A percentile compares a stretch with the other conserved stretches of the same genome.
These are phyloP conservation scores for Pholis gunnellus DNA, from an alignment of 2,113 vertebrate species.

Conservation along the genomic window DNA sequence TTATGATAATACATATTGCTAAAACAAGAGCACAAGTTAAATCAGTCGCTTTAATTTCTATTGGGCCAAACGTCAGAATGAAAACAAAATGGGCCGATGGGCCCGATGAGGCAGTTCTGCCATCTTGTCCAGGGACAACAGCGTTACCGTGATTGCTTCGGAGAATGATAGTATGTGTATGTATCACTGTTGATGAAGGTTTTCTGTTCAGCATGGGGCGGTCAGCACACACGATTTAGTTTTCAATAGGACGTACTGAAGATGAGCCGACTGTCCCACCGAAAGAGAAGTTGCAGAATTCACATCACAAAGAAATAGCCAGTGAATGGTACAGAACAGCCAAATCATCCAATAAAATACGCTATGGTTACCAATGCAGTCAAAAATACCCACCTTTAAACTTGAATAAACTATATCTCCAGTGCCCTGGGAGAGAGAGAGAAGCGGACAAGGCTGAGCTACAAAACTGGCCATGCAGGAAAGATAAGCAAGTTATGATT, in stretches of 20 bases:
- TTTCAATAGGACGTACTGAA: slow-evolving; percentile 71
- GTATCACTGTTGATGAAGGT: slow-evolving; percentile 64
- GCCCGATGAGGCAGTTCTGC: slow-evolving; percentile 62
- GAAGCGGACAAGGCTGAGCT: slow-evolving; percentile 74
- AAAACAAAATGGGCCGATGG: slow-evolving; percentile 31
- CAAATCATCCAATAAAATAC: slow-evolving; percentile 80
- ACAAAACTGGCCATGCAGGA: slow-evolving; percentile 83
- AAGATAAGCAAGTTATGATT: slow-evolving; percentile 79
- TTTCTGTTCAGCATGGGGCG: slow-evolving; percentile 78
- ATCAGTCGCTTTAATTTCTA: slow-evolving; percentile 74
- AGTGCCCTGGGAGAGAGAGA: slow-evolving; percentile 71
- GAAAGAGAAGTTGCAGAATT: slow-evolving; percentile 67
- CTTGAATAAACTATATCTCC: slow-evolving; percentile 80
- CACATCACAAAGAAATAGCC: slow-evolving; percentile 80
- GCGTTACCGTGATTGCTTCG: slow-evolving; percentile 78
- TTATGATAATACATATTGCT: slow-evolving; percentile 75
- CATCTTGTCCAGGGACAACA: slow-evolving; percentile 69
- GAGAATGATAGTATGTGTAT: slow-evolving; percentile 71
- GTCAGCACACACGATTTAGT: slow-evolving; percentile 81
- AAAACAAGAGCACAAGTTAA: slow-evolving; percentile 74
- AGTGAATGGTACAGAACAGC: slow-evolving; percentile 82
- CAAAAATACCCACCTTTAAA: slow-evolving; percentile 85
- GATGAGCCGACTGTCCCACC: slow-evolving; percentile 69
- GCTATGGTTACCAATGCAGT: slow-evolving; percentile 82
- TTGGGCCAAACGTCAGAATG: slow-evolving; percentile 68